Percentiles rank a stretch among this genome's conserved stretches.
These are phyloP conservation scores for Acrocephalus arundinaceus DNA, from an alignment of 2,113 vertebrate species.

Conservation along the genomic window DNA sequence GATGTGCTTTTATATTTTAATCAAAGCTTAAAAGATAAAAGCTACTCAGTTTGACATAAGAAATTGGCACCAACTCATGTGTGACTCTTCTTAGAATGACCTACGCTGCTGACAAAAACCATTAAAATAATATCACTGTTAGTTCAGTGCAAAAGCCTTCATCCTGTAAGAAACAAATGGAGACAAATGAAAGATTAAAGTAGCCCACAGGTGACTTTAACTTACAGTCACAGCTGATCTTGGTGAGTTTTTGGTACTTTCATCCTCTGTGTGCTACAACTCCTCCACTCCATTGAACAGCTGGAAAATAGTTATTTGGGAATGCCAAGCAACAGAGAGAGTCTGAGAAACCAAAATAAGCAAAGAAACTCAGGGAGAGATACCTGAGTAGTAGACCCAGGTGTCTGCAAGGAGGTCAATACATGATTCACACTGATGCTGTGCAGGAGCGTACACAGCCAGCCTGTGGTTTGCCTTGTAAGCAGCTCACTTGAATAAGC, in stretches of 20 bases:
- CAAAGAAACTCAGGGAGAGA: not conserved
- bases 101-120: not conserved
- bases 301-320: not conserved
- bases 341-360: not conserved
- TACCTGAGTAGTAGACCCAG: not conserved
- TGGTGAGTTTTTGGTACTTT: not conserved
- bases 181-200: not conserved
- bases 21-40: not conserved
- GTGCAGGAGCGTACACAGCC: rapidly evolving
- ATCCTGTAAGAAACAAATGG: not conserved
- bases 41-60: not conserved
- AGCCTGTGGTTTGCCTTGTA: not conserved
- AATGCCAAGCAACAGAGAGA: not conserved
- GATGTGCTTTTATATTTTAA: not conserved
- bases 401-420: not conserved
- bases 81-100: not conserved
- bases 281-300: not conserved
- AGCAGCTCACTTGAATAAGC: not conserved
- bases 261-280: not conserved
- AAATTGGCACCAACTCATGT: not conserved
- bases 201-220: not conserved
- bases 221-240: not conserved
- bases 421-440: not conserved
- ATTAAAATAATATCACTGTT: not conserved
- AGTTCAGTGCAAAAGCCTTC: not conserved